Evolutionary conservation across 2,888 invertebrate genomes (phyloP).

Genomic region (Meiosimyza platycephala): DNA sequence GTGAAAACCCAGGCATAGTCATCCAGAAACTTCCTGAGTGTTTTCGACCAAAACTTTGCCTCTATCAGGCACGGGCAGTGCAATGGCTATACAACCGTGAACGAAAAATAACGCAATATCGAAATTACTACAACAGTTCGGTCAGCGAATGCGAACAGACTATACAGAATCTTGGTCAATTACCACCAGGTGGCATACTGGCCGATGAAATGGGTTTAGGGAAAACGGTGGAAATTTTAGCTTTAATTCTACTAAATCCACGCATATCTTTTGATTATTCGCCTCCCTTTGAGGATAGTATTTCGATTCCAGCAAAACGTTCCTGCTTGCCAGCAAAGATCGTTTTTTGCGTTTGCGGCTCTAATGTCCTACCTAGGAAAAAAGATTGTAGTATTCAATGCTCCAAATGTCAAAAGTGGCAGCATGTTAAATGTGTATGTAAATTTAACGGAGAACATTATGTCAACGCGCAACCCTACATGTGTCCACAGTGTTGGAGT

Average conservation of each 20-base stretch:
- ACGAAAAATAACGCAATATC: conserved; percentile 44
- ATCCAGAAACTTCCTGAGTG: conserved; percentile 55
- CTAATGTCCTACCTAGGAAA: conserved; percentile 7
- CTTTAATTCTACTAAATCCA: conserved; percentile 73
- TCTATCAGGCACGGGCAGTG: conserved; percentile 76
- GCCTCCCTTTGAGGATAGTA: background rate
- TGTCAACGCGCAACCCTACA: conserved; percentile 65
- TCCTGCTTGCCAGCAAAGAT: background rate
- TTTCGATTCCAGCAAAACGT: conserved; percentile 30
- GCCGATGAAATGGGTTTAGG: conserved; percentile 88
- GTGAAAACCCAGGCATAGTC: background rate
- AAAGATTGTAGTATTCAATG: conserved; percentile 66
- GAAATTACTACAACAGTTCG: conserved; percentile 52
- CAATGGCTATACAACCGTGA: conserved; percentile 78
- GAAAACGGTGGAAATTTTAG: conserved; percentile 81
- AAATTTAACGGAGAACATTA: conserved; percentile 46
- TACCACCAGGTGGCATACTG: conserved; percentile 76
- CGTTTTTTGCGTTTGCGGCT: conserved; percentile 66
- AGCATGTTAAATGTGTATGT: conserved; percentile 75
- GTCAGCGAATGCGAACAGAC: conserved; percentile 41
- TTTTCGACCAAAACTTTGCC: conserved; percentile 70
- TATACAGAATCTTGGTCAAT: conserved; percentile 60
- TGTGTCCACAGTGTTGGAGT: conserved; percentile 77
- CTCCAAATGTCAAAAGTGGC: conserved; percentile 70
- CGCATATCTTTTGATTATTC: conserved; percentile 38